Base-by-base conservation (phyloP, 2,113 vertebrate genomes). In the Felis catus region DNA sequence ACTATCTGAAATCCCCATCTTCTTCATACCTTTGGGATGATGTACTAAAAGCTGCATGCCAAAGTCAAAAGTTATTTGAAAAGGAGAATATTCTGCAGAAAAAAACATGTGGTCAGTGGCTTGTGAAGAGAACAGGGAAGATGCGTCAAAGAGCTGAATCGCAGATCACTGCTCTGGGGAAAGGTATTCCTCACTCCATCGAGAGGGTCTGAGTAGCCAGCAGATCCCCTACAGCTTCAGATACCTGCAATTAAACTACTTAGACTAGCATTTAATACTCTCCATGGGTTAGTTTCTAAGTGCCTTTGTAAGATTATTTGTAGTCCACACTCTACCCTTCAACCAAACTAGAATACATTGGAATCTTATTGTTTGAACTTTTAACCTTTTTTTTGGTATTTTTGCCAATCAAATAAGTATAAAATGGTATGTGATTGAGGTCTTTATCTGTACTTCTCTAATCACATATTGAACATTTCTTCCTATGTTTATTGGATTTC, bases 1-100 rank as follows among this genome's bases (percentile, higher is more conserved):
- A 87, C 82, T 73, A 51, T 58, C 89, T 93, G 70, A 91, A 91
- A 79, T 80, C 39, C 23, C 45, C 6, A 95, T 41, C 82, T 96
- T 91, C 61, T 48, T 96, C 45, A 33, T 80, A 79, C 63, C 23
- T 84, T 73, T 68, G 21, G 39, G 16, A 73, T 93, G 85, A 84
- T 55, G 14, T 68, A 87, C 15, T 88, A 63, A 91, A 86, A 93
- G 29, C 33, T 79, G 11, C 33, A 53, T 73, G 53, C 39, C 33
- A 80, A 84, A 86, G 68, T 66, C 29, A 81, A 71, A 88, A 48
- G 7, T 31, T 23, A 45, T 27, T n/a, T 70, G 31, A 85, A 61
- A 82, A 85, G 66, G 18, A 48, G 55, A 58, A 82, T 80, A 10
- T 86, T 27, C 36, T 84, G 21, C 89, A 55, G 36, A 33, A 85